Conservation (phyloP, 1,140 invertebrate genomes). For the Brachionus angularis region DNA sequence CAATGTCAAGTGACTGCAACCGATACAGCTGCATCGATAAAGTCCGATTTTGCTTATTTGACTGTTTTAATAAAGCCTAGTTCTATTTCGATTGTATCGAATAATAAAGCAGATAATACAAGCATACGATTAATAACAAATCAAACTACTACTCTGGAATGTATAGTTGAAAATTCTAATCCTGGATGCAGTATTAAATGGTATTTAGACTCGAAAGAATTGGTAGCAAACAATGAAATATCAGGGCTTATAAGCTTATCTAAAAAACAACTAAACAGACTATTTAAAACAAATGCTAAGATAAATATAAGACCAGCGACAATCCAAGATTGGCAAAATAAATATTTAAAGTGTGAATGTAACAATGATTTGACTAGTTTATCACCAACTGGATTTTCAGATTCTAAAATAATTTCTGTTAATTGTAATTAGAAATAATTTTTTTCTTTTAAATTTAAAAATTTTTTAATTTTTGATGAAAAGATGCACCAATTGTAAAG, state of each 20-base stretch:
- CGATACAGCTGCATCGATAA: neutral
- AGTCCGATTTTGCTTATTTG: conserved; percentile 14
- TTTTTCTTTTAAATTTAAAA: neutral
- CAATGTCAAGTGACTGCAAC: conserved; percentile 35
- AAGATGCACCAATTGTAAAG: conserved; percentile 39
- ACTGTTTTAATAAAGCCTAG: conserved; percentile 23
- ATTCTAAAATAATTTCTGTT: conserved; percentile 28
- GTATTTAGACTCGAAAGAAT: conserved; percentile 34
- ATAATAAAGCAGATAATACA: conserved; percentile 8
- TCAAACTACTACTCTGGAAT: conserved; percentile 8
- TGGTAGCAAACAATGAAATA: conserved; percentile 7
- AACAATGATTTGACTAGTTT: conserved; percentile 1
- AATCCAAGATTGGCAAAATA: conserved; percentile 23
- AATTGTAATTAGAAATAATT: conserved; percentile 5
- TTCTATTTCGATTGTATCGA: conserved; percentile 7
- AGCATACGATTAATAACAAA: conserved; percentile 15
- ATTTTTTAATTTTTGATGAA: neutral
- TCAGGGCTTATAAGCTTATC: neutral
- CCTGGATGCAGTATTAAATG: conserved; percentile 21
- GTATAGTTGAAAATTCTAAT: conserved; percentile 26
- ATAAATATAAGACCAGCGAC: conserved; percentile 2
- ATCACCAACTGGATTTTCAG: neutral
- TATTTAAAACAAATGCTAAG: conserved; percentile 28
- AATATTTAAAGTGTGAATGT: conserved; percentile 38
- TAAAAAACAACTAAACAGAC: conserved; percentile 10